Percentiles rank a stretch among this genome's conserved stretches.
Conservation (phyloP, 2,113 vertebrate species). For the Ovis canadensis region DNA sequence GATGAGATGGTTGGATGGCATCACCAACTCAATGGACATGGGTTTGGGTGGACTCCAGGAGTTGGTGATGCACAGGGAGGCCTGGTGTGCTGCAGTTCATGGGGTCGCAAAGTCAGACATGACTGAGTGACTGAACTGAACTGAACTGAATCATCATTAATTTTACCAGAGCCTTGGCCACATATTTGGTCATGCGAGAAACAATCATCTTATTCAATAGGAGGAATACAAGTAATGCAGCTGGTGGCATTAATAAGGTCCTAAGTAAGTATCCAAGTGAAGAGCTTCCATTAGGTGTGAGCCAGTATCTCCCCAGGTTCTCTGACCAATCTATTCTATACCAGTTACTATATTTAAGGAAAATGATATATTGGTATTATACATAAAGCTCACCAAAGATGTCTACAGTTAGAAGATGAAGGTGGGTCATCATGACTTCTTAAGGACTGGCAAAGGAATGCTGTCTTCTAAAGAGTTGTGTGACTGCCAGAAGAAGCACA, state of each 20-base stretch:
- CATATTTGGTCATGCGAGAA: background rate
- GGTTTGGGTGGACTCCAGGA: no score
- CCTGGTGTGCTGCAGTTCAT: accelerated
- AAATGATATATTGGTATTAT: background rate
- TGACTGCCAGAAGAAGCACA: background rate
- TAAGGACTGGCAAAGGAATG: background rate
- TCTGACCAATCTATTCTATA: background rate
- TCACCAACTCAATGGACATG: no score
- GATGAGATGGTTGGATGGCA: no score
- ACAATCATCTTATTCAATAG: background rate
- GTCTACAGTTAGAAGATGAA: background rate
- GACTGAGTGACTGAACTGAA: no score
- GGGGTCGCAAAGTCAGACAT: accelerated
- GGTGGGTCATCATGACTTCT: background rate
- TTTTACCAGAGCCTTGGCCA: background rate
- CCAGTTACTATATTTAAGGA: background rate
- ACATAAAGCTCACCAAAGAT: background rate
- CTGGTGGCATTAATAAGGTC: background rate
- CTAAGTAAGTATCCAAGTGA: background rate
- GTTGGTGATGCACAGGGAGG: no score
- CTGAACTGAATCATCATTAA: background rate
- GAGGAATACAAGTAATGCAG: background rate
- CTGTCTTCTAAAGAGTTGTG: background rate
- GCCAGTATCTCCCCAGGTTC: background rate
- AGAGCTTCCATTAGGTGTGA: background rate